Evolutionary conservation across 2,113 vertebrate genomes (phyloP).

Genomic region (Odontophorus gujanensis): DNA sequence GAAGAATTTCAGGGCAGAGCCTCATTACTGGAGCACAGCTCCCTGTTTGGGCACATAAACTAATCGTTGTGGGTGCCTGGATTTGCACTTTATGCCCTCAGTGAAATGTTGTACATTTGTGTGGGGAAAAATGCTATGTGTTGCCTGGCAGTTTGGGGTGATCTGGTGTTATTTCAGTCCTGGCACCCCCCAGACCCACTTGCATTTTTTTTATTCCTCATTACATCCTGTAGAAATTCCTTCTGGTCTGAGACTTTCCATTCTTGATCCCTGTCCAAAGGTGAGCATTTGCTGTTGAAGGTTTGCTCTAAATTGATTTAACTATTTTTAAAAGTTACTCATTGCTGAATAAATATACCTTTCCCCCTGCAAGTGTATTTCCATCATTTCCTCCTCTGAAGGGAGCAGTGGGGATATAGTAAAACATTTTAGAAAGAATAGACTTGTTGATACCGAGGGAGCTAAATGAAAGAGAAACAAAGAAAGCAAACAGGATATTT

Average conservation of each 20-base stretch:
- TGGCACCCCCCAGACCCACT: slow-evolving; percentile 7
- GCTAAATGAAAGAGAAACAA: slow-evolving; percentile 55
- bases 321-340: slow-evolving; percentile 57
- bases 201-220: background rate
- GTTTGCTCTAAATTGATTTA: slow-evolving; percentile 57
- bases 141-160: background rate
- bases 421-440: slow-evolving; percentile 33
- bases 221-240: slow-evolving; percentile 53
- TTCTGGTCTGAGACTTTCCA: slow-evolving; percentile 70
- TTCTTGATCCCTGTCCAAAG: slow-evolving; percentile 58
- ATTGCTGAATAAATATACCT: slow-evolving; percentile 42
- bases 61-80: background rate
- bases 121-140: background rate
- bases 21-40: background rate
- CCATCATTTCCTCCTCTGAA: slow-evolving; percentile 1
- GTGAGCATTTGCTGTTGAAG: background rate
- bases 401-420: background rate
- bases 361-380: slow-evolving; percentile 15
- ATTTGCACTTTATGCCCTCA: slow-evolving; percentile 35
- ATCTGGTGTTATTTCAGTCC: background rate
- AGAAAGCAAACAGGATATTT: slow-evolving; percentile 68
- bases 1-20: background rate
- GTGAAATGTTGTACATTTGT: slow-evolving; percentile 7
- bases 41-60: background rate
- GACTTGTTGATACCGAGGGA: slow-evolving; percentile 42